Conservation (phyloP, 2,797 vertebrate species). For the Tapera naevia region DNA sequence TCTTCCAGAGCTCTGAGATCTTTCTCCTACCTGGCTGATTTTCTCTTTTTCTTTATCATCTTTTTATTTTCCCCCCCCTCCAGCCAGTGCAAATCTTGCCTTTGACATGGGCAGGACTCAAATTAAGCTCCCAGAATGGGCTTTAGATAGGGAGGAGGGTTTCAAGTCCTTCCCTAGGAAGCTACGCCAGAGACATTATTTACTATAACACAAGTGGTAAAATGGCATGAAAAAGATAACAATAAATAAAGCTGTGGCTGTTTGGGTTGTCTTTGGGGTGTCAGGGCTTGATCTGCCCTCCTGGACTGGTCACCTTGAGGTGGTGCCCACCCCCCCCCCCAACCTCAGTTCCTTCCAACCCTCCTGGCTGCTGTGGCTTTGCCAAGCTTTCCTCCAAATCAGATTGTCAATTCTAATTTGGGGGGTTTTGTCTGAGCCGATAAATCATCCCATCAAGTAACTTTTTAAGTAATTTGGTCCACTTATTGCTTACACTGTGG, state of each 20-base stretch:
- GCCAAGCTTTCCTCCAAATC: rapidly evolving
- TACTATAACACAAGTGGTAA: rapidly evolving
- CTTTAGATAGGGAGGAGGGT: rapidly evolving
- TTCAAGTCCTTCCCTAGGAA: neutral
- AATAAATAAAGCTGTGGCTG: neutral
- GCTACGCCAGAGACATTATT: rapidly evolving
- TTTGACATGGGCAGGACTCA: neutral
- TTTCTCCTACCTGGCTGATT: neutral
- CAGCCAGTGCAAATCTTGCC: rapidly evolving
- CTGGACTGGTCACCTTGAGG: neutral
- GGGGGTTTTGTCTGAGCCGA: neutral
- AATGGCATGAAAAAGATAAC: too few species aligned
- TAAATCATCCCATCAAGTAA: neutral
- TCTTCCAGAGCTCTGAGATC: neutral
- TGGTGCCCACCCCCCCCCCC: neutral
- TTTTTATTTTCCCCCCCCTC: neutral
- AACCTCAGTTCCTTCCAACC: neutral
- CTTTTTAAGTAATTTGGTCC: neutral
- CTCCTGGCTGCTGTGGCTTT: neutral
- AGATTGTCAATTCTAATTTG: neutral
- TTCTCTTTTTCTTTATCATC: neutral
- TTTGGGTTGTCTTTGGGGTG: neutral
- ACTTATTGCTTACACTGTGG: neutral
- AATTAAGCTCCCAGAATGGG: neutral
- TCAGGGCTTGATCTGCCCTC: neutral